phyloP scores from a whole-genome alignment of 2,113 vertebrate species.

The Sceloporus tristichus region DNA sequence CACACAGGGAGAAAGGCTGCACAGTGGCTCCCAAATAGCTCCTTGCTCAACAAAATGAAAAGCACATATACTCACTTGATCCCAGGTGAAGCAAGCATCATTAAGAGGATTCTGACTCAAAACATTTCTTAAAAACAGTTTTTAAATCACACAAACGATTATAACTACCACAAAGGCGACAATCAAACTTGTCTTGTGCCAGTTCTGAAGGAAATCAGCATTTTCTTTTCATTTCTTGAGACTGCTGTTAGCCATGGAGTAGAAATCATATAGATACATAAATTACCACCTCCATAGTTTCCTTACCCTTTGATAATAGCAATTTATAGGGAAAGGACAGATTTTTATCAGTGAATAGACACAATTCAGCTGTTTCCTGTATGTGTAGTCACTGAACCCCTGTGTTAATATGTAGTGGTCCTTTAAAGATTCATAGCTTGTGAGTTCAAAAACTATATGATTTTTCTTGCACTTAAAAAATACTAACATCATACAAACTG shows the following conservation, averaged over 20 bases:
- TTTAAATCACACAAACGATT: no score
- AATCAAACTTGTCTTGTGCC: not conserved
- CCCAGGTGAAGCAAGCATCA: no score
- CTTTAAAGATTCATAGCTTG: not conserved
- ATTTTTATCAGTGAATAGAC: not conserved
- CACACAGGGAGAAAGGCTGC: no score
- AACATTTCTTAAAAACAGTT: no score
- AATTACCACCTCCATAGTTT: not conserved
- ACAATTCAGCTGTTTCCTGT: not conserved
- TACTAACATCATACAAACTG: not conserved
- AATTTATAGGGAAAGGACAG: not conserved
- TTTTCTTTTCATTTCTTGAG: no score
- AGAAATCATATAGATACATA: not conserved
- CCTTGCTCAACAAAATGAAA: no score
- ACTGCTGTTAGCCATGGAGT: not conserved
- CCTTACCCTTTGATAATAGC: not conserved
- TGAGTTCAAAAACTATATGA: no score
- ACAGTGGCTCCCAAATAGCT: no score
- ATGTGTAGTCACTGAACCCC: not conserved
- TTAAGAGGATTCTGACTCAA: no score
- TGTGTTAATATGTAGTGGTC: not conserved
- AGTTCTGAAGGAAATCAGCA: not conserved
- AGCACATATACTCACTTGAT: no score
- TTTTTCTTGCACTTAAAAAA: not conserved
- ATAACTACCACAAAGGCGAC: no score